Conservation (phyloP, 2,113 vertebrate genomes). For the Etia nguti region DNA sequence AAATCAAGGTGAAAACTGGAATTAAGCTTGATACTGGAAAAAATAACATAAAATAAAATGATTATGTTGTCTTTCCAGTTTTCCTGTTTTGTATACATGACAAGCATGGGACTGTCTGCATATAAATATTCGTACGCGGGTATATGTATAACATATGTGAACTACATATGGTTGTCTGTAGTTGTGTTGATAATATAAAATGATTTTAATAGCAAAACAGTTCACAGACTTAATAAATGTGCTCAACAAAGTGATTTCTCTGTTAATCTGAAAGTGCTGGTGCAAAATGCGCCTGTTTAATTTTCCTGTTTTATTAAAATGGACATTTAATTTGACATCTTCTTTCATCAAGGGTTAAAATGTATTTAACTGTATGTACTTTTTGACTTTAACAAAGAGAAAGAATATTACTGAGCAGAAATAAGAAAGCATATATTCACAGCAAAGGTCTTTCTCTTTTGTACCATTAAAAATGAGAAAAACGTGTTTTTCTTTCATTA, state of each 20-base stretch:
- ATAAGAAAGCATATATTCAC: neutral
- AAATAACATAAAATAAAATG: neutral
- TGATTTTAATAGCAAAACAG: neutral
- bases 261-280: neutral
- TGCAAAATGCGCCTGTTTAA: neutral
- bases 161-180: rapidly evolving
- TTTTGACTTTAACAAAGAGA: neutral
- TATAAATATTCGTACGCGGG: neutral
- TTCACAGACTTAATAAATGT: neutral
- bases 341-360: neutral
- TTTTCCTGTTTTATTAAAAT: neutral
- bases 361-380: neutral
- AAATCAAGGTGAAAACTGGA: neutral
- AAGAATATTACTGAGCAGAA: neutral
- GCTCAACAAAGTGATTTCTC: neutral
- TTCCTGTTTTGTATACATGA: neutral
- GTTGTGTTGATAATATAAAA: neutral
- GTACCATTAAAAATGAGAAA: neutral
- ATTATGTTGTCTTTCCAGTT: neutral
- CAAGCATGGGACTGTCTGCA: rapidly evolving
- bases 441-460: rapidly evolving
- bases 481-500: too few species aligned
- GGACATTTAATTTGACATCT: neutral
- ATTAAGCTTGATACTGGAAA: neutral
- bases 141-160: neutral